These are phyloP conservation scores for Anser brachyrhynchus DNA, from an alignment of 2,113 vertebrate genomes.

Conservation along the genomic window DNA sequence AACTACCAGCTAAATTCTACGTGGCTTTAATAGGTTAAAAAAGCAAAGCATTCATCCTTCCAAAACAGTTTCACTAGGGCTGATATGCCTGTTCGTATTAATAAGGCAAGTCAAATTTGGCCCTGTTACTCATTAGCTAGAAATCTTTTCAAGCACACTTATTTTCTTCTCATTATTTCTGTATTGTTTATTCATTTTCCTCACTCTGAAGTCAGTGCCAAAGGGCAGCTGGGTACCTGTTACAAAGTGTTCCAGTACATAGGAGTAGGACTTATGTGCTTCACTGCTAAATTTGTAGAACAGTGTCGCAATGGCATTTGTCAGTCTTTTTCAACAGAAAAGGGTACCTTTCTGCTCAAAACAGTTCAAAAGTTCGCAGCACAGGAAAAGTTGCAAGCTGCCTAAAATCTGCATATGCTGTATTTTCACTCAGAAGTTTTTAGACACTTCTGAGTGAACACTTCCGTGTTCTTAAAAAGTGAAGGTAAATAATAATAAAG, in stretches of 20 bases:
- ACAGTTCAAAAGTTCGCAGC: neutral
- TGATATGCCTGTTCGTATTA: neutral
- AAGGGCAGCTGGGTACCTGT: neutral
- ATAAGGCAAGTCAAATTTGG: neutral
- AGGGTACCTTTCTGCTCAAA: neutral
- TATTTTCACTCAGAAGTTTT: neutral
- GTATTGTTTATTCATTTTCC: slow-evolving; percentile 37
- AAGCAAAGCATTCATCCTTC: neutral
- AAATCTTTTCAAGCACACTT: slow-evolving; percentile 23
- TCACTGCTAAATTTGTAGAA: neutral
- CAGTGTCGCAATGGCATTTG: neutral
- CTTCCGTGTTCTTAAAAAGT: neutral
- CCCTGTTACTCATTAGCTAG: slow-evolving; percentile 35
- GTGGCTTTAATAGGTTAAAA: neutral
- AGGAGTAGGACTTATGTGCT: neutral
- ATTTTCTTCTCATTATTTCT: slow-evolving; percentile 24
- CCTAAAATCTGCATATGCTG: neutral
- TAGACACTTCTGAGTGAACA: neutral
- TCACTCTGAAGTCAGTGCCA: neutral
- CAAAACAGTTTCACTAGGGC: neutral
- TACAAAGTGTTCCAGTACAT: neutral
- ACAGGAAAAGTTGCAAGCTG: neutral
- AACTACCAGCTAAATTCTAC: neutral
- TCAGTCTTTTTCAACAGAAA: neutral
- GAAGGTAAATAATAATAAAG: neutral